Evolutionary conservation across 2,888 invertebrate genomes (phyloP).

Genomic region (Bruchidius siliquastri): DNA sequence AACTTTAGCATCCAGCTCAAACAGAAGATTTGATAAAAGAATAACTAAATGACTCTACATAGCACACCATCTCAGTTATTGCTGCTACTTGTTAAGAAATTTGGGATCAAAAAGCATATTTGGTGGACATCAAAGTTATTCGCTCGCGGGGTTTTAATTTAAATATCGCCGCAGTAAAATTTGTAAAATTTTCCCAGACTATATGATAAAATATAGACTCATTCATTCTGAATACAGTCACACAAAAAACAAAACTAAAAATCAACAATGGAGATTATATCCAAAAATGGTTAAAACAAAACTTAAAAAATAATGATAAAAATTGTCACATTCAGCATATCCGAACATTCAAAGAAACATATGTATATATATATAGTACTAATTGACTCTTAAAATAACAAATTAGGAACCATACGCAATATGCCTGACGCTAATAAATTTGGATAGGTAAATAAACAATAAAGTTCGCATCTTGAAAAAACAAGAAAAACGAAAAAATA

Average conservation of each 20-base stretch:
- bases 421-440: conserved; percentile 39
- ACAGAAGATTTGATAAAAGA: too few species aligned
- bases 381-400: conserved; percentile 27
- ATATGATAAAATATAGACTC: conserved; percentile 1
- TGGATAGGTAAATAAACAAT: conserved; percentile 17
- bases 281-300: conserved; percentile 17
- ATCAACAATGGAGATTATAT: conserved; percentile 23
- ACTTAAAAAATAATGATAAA: conserved; percentile 15
- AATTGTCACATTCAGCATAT: conserved; percentile 32
- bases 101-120: too few species aligned
- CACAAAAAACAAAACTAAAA: conserved; percentile 28
- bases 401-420: conserved; percentile 30
- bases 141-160: not conserved
- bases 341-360: conserved; percentile 25
- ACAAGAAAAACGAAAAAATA: conserved; percentile 10
- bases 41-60: too few species aligned
- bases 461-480: conserved; percentile 17
- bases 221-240: conserved; percentile 11
- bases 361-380: conserved; percentile 17
- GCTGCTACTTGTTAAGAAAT: too few species aligned
- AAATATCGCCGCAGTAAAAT: not conserved
- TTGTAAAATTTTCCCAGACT: conserved; percentile 15
- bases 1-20: too few species aligned
- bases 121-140: not conserved
- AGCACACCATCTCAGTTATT: too few species aligned